These are phyloP conservation scores for Pelecanus crispus DNA, from an alignment of 2,113 vertebrate genomes.

Conservation along the genomic window DNA sequence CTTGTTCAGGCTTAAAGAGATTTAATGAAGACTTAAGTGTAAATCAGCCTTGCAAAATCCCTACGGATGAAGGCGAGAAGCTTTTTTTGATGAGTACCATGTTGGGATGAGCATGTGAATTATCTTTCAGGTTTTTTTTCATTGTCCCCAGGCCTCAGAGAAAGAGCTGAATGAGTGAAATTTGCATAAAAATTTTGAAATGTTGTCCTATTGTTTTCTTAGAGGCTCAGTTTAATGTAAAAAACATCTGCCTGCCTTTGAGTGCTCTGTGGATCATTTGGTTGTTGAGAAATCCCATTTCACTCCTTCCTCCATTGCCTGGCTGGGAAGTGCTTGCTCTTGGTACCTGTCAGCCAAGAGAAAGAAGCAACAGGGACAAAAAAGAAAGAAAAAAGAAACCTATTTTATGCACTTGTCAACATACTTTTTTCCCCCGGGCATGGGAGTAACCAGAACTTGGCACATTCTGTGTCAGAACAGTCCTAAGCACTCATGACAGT, in stretches of 20 bases:
- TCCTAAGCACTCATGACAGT: background rate
- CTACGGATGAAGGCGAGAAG: background rate
- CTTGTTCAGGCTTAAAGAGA: background rate
- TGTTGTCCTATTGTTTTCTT: conserved; percentile 30
- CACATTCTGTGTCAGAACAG: background rate
- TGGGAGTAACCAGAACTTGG: background rate
- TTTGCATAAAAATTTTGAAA: conserved; percentile 29
- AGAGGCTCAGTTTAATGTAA: conserved; percentile 5
- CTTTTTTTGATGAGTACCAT: background rate
- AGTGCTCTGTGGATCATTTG: background rate
- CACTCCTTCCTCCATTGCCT: background rate
- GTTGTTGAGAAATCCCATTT: conserved; percentile 14
- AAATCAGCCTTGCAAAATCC: background rate
- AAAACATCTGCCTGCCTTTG: conserved; percentile 29
- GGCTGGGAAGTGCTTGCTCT: background rate
- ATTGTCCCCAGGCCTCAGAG: background rate
- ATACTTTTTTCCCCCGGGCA: background rate
- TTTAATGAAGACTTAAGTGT: background rate
- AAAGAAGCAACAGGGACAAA: background rate
- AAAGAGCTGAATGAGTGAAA: conserved; percentile 9
- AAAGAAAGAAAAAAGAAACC: background rate
- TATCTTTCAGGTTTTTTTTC: background rate
- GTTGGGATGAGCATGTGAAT: background rate
- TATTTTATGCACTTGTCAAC: background rate
- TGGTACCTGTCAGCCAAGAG: background rate